phyloP scores from a whole-genome alignment of 2,113 vertebrate genomes.

The Stictonetta naevosa region DNA sequence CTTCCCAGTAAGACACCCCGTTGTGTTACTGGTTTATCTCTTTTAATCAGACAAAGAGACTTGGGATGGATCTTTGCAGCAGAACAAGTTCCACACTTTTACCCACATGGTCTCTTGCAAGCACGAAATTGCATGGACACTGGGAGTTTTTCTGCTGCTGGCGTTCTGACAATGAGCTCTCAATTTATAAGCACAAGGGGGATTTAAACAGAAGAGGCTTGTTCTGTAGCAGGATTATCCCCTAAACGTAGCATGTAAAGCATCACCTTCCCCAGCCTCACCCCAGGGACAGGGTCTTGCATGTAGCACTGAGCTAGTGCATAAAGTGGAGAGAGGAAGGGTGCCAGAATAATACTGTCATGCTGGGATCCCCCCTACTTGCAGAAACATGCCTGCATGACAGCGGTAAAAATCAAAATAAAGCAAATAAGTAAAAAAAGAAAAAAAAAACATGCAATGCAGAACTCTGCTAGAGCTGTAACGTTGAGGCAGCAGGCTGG shows the following conservation, averaged over 20 bases:
- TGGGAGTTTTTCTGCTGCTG: neutral
- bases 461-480: neutral
- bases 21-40: neutral
- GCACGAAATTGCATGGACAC: neutral
- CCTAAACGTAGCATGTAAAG: neutral
- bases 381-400: neutral
- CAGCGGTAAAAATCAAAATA: neutral
- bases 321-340: neutral
- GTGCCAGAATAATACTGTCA: neutral
- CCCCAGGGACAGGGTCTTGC: neutral
- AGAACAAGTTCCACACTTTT: neutral
- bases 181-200: neutral
- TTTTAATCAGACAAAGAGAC: neutral
- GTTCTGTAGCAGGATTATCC: neutral
- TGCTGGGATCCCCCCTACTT: neutral
- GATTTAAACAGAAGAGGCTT: neutral
- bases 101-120: neutral
- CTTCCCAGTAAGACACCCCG: neutral
- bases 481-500: neutral
- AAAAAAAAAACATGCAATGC: neutral
- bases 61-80: neutral
- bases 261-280: neutral
- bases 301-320: neutral
- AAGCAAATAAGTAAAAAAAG: too few species aligned
- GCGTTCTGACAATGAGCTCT: neutral